Evolutionary conservation across 2,888 invertebrate genomes (phyloP).

Genomic region (Toxonevra muliebris): DNA sequence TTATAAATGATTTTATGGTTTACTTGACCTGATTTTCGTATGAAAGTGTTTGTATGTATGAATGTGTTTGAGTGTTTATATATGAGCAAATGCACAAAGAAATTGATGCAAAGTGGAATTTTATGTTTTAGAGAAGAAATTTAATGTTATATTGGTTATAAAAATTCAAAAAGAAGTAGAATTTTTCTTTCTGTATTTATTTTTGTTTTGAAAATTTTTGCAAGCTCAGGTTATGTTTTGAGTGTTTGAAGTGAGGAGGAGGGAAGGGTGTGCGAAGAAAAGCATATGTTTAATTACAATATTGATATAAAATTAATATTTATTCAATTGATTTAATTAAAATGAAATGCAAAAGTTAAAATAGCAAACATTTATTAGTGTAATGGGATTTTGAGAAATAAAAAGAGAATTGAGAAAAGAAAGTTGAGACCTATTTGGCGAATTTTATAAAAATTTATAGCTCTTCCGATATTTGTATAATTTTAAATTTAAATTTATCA

Average conservation of each 20-base stretch:
- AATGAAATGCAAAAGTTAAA: conserved; percentile 18
- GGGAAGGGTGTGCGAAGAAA: no score
- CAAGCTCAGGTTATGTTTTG: no score
- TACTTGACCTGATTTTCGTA: conserved; percentile 58
- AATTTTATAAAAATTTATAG: no score
- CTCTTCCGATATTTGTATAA: no score
- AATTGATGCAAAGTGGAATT: conserved; percentile 50
- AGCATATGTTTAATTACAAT: no score
- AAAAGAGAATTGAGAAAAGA: no score
- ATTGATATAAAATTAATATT: no score
- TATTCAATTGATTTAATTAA: neutral
- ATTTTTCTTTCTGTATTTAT: neutral
- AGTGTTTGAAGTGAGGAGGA: no score
- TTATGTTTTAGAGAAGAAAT: conserved; percentile 63
- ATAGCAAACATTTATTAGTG: neutral
- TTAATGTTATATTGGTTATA: conserved; percentile 64
- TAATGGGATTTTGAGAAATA: no score
- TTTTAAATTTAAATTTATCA: no score
- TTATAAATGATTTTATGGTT: conserved; percentile 63
- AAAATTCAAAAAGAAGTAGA: conserved; percentile 46
- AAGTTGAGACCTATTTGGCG: no score
- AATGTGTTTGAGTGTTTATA: conserved; percentile 14
- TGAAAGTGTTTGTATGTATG: neutral
- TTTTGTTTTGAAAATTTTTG: conserved; percentile 2
- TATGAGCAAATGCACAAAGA: neutral